Base-by-base conservation (phyloP, 2,797 vertebrate genomes). In the Cryptoprocta ferox region DNA sequence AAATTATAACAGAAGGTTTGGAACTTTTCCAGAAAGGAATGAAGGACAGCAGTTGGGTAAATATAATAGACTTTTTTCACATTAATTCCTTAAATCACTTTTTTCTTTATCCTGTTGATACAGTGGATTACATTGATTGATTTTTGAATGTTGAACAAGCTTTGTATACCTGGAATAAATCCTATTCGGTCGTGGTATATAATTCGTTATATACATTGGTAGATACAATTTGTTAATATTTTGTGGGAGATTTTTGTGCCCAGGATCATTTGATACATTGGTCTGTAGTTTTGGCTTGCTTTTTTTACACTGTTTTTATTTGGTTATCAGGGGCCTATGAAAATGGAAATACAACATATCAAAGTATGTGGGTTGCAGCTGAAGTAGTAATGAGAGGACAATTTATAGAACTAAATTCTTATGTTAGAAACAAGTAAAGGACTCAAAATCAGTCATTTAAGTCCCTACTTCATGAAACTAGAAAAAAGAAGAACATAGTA, bases 401-500 rank as follows among this genome's bases (percentile, higher is more conserved):
- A 79, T 39, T 93, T 83, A 71, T 37, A 93, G 5, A 85, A 70
- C n/a, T 42, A 76, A 93, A 78, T 71, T 15, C 7, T 63, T 91
- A 82, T 45, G 10, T 70, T 37, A 82, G 68, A 90, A 92, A 84
- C 2, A 84, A 78, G 15, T 45, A 65, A 83, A 89, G 50, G 32
- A 91, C 61, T 68, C 24, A 76, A 76, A 78, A 61, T 61, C 48
- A 81, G 68, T 93, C 37, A 66, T 66, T 78, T 94, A 66, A 45
- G 39, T 76, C 82, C 26, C 63, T 82, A 65, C 24, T 16, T 45
- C 61, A 89, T 84, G 53, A 94, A 84, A 92, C 12, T 53, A 71
- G 61, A 50, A 82, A 81, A 78, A 91, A 91, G 32, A 76, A 82
- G 28, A 89, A 35, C 53, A 96, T 83, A 88, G 91, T 83, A 92